Conservation (phyloP, 2,113 vertebrate species). For the Steatornis caripensis region DNA sequence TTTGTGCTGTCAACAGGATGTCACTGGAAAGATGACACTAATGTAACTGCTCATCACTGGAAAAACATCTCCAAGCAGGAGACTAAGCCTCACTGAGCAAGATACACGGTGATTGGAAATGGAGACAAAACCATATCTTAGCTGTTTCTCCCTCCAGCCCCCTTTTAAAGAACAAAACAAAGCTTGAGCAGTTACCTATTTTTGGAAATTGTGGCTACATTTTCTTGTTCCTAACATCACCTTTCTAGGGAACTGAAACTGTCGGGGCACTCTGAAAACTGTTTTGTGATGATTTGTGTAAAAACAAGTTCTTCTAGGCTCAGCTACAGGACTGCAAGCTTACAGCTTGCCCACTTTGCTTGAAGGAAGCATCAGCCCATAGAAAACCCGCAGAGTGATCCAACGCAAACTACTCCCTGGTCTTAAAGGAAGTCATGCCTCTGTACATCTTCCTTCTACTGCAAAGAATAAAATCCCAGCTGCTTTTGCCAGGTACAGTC, state of each 20-base stretch:
- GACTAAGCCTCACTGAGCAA: not conserved
- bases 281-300: too few species aligned
- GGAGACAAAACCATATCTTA: not conserved
- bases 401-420: not conserved
- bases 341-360: not conserved
- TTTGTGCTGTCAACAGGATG: not conserved
- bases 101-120: not conserved
- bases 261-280: not conserved
- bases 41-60: not conserved
- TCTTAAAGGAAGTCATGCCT: not conserved
- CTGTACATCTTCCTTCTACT: not conserved
- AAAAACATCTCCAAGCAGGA: not conserved
- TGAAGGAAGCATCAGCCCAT: fast-evolving
- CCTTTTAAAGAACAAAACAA: not conserved
- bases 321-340: not conserved
- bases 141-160: not conserved
- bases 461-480: not conserved
- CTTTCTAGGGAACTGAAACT: not conserved
- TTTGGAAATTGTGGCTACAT: not conserved
- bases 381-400: not conserved
- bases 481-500: not conserved
- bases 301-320: not conserved
- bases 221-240: not conserved
- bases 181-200: not conserved
- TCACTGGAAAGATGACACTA: not conserved